Evolutionary conservation across 2,797 vertebrate species (phyloP), one percentile per base, ranked within the genome.

Genomic region (Pangasius larnaudii): DNA sequence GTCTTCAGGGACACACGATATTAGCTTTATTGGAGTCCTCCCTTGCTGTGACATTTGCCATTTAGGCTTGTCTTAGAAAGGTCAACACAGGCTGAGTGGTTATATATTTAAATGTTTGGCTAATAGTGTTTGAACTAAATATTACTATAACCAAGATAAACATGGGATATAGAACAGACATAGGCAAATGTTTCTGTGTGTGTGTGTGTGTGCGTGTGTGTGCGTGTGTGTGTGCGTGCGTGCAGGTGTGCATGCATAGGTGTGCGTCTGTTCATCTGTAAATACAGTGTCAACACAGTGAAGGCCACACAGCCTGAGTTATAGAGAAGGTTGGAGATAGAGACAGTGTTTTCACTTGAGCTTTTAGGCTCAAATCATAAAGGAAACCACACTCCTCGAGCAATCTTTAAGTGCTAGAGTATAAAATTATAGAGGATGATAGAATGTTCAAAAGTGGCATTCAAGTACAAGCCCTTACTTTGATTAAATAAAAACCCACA

Each of bases 41-140:
- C 72, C 74, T 49, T 51, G 89, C 89, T 91, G 86, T 90, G 86
- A 92, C 85, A 91, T 85, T 90, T 89, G 71, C 77, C 80, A 69
- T 67, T 71, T 78, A 58, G 81, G 83, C 87, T 75, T 86, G 67
- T 58, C 89, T 90, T 22, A 42, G 24, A 58, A 88, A 88, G 65
- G 88, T 89, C 84, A 89, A 90, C 89, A 86, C 79, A 85, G 67
- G 88, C 90, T 90, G 9, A 39, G 86, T 88, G 24, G 78, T 91
- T 91, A 93, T 94, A 93, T 92, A 93, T 90, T 90, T 93, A 92
- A 89, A 93, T 92, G 89, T n/a, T 74, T 85, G 71, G 86, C 89
- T 92, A 91, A 93, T 92, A 91, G 85, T 91, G 90, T 93, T 94
- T 93, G 89, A 94, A 92, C 92, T 92, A 94, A 94, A 94, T 94